Base-by-base conservation (phyloP, 2,113 vertebrate species). In the Xiphophorus couchianus region DNA sequence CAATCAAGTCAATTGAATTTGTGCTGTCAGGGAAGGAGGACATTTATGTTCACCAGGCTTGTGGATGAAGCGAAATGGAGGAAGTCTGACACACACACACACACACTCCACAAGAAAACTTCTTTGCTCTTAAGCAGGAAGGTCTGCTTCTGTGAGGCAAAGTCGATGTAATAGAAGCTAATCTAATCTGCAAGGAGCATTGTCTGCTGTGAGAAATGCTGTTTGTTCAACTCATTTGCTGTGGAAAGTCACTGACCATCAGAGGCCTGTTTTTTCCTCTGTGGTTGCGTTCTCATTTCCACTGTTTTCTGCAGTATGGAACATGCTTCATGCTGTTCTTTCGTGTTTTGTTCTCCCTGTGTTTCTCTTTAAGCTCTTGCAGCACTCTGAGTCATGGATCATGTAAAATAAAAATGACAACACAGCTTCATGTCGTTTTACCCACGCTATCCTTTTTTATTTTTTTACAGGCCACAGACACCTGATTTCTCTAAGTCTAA, bases 401-500 rank as follows among this genome's bases (percentile, higher is more conserved):
- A 84, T 71, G 70, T 74, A 73, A 91, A 92, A 80, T 80, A 60
- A 86, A 84, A 83, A 82, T 44, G 72, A 88, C 89, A 81, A 71
- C 15, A 10, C 75, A 73, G 70, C 68, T 82, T 85, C 73, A 68
- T 79, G 84, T 88, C 74, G 69, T 73, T 86, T 76, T 86, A 74
- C 66, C 84, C 63, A 73, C 9, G 17, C 77, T 73, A 27, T 60
- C 28, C 30, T 87, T 70, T 84, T 85, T 88, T 88, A 84, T 84
- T 69, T 85, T 88, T 88, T 85, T 84, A 85, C 61, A 73, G 77
- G 62, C 71, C n/a, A 30, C 76, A 83, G 81, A 89, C 84, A 89
- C 88, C 88, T 91, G 87, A 91, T 86, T 91, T 89, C 70, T 84
- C 71, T 54, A 42, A 66, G 31, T 35, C 84, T 92, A 92, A 88